These are phyloP conservation scores for Macropodus opercularis DNA, from an alignment of 2,797 vertebrate species.

Conservation along the genomic window DNA sequence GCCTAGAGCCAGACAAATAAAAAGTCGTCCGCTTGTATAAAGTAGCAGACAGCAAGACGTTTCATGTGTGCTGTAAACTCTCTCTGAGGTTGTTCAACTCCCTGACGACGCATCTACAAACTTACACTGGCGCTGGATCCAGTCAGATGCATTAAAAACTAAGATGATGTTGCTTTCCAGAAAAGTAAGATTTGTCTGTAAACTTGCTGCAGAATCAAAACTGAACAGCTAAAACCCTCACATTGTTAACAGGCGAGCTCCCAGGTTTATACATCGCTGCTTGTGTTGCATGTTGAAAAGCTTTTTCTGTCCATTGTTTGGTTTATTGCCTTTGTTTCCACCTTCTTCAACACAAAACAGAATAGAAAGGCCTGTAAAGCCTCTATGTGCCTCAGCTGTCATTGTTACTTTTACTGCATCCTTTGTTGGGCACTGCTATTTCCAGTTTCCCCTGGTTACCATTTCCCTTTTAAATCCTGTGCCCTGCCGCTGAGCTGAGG, in stretches of 20 bases:
- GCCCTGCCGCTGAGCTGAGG: constrained; percentile 28
- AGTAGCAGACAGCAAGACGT: constrained; percentile 13
- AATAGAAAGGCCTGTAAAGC: constrained; percentile 15
- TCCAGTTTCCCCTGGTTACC: constrained; percentile 68
- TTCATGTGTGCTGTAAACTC: constrained; percentile 16
- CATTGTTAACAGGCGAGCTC: constrained; percentile 29
- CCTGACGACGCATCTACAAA: background rate
- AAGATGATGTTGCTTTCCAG: constrained; percentile 7
- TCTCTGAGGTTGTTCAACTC: constrained; percentile 8
- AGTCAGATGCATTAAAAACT: constrained; percentile 2
- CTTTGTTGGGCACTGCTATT: constrained; percentile 53
- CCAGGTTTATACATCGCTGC: constrained; percentile 44
- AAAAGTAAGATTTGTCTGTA: background rate
- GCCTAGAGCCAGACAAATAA: constrained; percentile 31
- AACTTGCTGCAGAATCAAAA: constrained; percentile 8
- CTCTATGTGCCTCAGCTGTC: constrained; percentile 16
- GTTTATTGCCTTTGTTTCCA: constrained; percentile 59
- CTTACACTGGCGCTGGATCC: background rate
- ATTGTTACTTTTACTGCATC: constrained; percentile 51
- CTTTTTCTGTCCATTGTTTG: constrained; percentile 27
- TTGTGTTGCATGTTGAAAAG: constrained; percentile 35
- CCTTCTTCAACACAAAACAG: constrained; percentile 23
- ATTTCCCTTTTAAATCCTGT: constrained; percentile 53
- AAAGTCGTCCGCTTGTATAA: constrained; percentile 1
- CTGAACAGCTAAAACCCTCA: constrained; percentile 10